A percentile compares a stretch with the other conserved stretches of the same genome.
These are phyloP conservation scores for Sebastes paucispinis DNA, from an alignment of 2,797 vertebrate species.

Conservation along the genomic window DNA sequence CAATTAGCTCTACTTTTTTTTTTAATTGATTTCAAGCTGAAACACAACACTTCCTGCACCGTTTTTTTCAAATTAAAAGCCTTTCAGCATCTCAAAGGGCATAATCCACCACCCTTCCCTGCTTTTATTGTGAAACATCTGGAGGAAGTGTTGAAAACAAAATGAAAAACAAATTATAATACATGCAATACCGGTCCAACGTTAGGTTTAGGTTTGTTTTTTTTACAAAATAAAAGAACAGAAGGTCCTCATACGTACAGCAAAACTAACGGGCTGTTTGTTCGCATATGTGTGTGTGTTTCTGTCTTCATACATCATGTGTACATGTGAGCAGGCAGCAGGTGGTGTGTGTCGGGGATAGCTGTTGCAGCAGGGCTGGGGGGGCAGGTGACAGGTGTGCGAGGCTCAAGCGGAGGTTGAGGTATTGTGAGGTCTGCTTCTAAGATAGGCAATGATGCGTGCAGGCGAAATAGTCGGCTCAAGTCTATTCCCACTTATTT, in stretches of 20 bases:
- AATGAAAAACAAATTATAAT: no score
- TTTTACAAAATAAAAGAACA: background rate
- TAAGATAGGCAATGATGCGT: conserved; percentile 43
- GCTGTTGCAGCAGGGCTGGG: background rate
- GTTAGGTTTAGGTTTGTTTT: no score
- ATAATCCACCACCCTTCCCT: background rate
- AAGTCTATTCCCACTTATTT: conserved; percentile 22
- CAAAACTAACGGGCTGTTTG: background rate
- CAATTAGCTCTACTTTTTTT: background rate
- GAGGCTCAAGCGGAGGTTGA: conserved; percentile 31
- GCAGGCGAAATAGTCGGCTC: conserved; percentile 38
- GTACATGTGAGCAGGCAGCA: conserved; percentile 44
- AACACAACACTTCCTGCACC: background rate
- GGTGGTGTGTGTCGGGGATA: conserved; percentile 58
- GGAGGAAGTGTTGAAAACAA: background rate
- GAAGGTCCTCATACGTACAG: background rate
- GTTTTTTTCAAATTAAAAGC: background rate
- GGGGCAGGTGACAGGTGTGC: conserved; percentile 40
- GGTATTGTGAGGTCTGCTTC: conserved; percentile 32
- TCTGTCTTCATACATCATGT: conserved; percentile 26
- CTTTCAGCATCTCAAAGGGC: background rate
- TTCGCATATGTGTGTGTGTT: background rate
- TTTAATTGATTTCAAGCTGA: background rate
- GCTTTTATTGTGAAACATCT: background rate
- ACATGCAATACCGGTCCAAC: no score